Evolutionary conservation across 1,140 invertebrate genomes (phyloP), one percentile per base, ranked within the genome.

Genomic region (Philopotamus ludificatus): DNA sequence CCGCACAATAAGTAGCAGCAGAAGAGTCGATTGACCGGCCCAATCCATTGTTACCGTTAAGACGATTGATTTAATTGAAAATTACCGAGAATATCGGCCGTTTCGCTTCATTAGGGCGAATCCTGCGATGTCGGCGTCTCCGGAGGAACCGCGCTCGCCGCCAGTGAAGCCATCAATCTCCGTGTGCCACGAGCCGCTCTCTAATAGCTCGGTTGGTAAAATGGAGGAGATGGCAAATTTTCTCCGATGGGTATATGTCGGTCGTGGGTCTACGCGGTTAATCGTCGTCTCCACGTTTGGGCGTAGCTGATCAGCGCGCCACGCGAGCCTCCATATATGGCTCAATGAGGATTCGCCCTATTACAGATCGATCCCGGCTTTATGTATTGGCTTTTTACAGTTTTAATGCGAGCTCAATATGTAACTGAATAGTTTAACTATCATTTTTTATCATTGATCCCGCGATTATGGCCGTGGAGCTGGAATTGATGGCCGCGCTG

Each of bases 321-420:
- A 55, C 53, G 28, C 53, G 53, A 55, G 18, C 10, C 26, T 4
- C 53, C 53, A 16, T 55, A 41, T 55, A 55, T 28, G 53, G 53
- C 12, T 34, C 28, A 34, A 34, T 34, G 28, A 34, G 28, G n/a
- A 4, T 2, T 10, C n/a, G 10, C 26, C 8, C 53, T 9, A 34
- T 34, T 34, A 4, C 4, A 34, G 28, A 34, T 34, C 28, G 28
- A 12, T 34, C n/a, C n/a, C n/a, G n/a, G n/a, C n/a, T n/a, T n/a
- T n/a, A n/a, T n/a, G n/a, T n/a, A n/a, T n/a, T n/a, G n/a, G n/a
- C n/a, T n/a, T n/a, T n/a, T n/a, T n/a, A n/a, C n/a, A n/a, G n/a
- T n/a, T n/a, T n/a, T n/a, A n/a, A n/a, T n/a, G n/a, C n/a, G n/a
- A n/a, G n/a, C n/a, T n/a, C n/a, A n/a, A n/a, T n/a, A n/a, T n/a